A percentile compares a stretch with the other conserved stretches of the same genome.
phyloP scores from a whole-genome alignment of 1,140 invertebrate genomes.

The Diorhabda carinulata region DNA sequence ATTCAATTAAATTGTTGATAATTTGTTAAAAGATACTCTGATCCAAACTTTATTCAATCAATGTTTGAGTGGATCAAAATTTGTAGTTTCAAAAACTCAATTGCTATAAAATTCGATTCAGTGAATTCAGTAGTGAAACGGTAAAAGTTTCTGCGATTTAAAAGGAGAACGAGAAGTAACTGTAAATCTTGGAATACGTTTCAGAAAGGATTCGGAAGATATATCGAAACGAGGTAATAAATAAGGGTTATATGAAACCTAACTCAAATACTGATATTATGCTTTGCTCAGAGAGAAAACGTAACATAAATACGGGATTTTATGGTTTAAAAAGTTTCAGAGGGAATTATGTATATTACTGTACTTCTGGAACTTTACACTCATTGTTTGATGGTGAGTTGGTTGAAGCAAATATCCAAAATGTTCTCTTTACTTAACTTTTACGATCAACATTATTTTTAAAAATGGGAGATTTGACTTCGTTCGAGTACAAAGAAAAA shows the following conservation, averaged over 20 bases:
- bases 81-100: neutral
- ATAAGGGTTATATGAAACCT: constrained; percentile 37
- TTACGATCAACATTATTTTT: neutral
- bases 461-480: constrained; percentile 1
- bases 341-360: constrained; percentile 30
- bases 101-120: constrained; percentile 1
- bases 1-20: too few species aligned
- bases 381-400: constrained; percentile 17
- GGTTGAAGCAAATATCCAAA: constrained; percentile 11
- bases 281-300: constrained; percentile 26
- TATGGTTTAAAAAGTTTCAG: constrained; percentile 32
- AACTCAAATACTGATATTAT: constrained; percentile 37
- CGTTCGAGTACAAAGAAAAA: neutral
- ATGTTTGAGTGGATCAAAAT: neutral
- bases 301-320: constrained; percentile 34
- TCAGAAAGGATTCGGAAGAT: constrained; percentile 36
- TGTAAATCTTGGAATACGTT: constrained; percentile 23
- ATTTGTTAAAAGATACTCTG: too few species aligned
- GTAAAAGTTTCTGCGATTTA: constrained; percentile 1
- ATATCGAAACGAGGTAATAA: constrained; percentile 36
- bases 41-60: too few species aligned
- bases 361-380: constrained; percentile 20
- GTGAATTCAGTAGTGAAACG: neutral
- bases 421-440: constrained; percentile 10
- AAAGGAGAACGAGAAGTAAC: constrained; percentile 13